phyloP scores from a whole-genome alignment of 2,888 invertebrate species.

The Himalopsyche kuldschensis region DNA sequence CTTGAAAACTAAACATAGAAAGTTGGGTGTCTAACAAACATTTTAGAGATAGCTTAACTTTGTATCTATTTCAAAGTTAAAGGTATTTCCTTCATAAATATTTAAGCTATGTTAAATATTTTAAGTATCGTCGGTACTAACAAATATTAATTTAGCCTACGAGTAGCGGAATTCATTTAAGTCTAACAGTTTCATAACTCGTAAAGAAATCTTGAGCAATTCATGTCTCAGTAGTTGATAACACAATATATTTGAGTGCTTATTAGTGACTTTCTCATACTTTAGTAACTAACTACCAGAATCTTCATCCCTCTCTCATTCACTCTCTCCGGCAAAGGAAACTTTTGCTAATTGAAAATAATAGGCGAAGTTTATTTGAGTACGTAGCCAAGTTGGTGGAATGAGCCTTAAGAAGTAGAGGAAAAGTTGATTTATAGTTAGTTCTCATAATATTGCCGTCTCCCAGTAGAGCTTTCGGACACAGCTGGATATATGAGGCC shows the following conservation, averaged over 20 bases:
- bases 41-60: no score
- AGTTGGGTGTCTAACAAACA: no score
- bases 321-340: slow-evolving; percentile 21
- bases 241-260: slow-evolving; percentile 31
- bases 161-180: background rate
- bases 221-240: background rate
- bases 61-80: no score
- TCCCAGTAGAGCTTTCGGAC: slow-evolving; percentile 13
- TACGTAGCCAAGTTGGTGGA: slow-evolving; percentile 25
- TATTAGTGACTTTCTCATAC: slow-evolving; percentile 27
- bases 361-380: slow-evolving; percentile 33
- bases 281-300: background rate
- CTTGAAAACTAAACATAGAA: no score
- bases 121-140: no score
- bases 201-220: background rate
- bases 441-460: slow-evolving; percentile 17
- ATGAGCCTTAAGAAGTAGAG: slow-evolving; percentile 28
- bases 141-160: background rate
- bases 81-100: no score
- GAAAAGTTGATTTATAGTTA: slow-evolving; percentile 35
- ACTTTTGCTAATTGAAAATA: slow-evolving; percentile 38
- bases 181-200: background rate
- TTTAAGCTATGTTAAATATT: no score
- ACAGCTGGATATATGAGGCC: background rate
- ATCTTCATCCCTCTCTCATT: background rate